phyloP scores from a whole-genome alignment of 1,140 invertebrate genomes.

The Drosophila littoralis region DNA sequence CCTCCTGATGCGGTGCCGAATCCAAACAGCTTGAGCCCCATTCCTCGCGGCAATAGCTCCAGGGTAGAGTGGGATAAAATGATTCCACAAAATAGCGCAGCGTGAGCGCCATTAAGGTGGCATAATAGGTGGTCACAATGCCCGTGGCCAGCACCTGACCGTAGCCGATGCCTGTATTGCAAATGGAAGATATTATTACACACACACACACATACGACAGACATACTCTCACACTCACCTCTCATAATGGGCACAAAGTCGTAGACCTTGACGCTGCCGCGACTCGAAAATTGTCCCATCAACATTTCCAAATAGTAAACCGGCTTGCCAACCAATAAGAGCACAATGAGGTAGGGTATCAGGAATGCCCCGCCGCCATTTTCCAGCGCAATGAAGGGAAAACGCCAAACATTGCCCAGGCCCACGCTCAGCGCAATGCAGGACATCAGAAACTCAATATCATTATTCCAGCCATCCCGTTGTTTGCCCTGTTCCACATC shows the following conservation, averaged over 20 bases:
- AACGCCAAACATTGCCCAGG: conserved; percentile 88
- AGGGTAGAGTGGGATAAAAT: conserved; percentile 87
- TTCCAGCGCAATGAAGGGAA: conserved; percentile 93
- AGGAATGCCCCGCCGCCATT: conserved; percentile 92
- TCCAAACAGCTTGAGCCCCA: conserved; percentile 85
- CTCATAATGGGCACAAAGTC: conserved; percentile 87
- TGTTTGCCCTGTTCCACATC: conserved; percentile 29
- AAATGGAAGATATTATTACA: conserved; percentile 2
- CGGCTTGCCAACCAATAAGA: conserved; percentile 93
- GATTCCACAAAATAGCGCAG: conserved; percentile 89
- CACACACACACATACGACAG: background rate
- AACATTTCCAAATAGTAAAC: conserved; percentile 95
- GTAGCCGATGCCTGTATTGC: conserved; percentile 89
- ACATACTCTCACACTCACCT: conserved; percentile 84
- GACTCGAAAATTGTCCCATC: conserved; percentile 91
- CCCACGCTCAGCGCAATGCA: conserved; percentile 96
- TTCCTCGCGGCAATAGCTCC: conserved; percentile 86
- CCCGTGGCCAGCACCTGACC: conserved; percentile 90
- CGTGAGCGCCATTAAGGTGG: conserved; percentile 90
- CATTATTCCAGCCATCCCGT: conserved; percentile 91
- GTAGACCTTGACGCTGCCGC: conserved; percentile 89
- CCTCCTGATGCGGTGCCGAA: conserved; percentile 39
- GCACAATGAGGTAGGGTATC: conserved; percentile 93
- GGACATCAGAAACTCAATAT: conserved; percentile 94
- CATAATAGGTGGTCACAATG: conserved; percentile 90